phyloP scores from a whole-genome alignment of 53 echinoderm and acorn worm genomes.

The Astropecten irregularis region DNA sequence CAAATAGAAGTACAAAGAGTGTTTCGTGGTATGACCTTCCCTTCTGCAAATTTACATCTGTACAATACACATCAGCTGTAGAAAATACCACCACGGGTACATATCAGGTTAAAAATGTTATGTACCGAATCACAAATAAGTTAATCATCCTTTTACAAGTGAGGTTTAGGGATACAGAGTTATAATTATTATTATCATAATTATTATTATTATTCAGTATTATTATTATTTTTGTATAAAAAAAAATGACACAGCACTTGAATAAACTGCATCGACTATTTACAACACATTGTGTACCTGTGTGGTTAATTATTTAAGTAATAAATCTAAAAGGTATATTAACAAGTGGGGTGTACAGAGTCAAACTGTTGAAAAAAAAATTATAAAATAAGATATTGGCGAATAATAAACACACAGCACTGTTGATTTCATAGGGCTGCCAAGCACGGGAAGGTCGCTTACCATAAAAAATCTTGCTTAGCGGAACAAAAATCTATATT shows the following conservation, averaged over 20 bases:
- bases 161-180: constrained; percentile 25
- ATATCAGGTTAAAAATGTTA: not conserved
- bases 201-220: too few species aligned
- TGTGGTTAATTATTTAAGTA: constrained; percentile 1
- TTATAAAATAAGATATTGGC: too few species aligned
- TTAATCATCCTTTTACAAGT: constrained; percentile 25
- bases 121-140: constrained; percentile 31
- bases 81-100: constrained; percentile 38
- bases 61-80: constrained; percentile 24
- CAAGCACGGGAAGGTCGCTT: too few species aligned
- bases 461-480: too few species aligned
- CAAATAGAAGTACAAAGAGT: constrained; percentile 34
- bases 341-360: not conserved
- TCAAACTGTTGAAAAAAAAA: not conserved
- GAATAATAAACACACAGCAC: too few species aligned
- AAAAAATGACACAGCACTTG: constrained; percentile 42
- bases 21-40: too few species aligned
- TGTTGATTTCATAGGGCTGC: too few species aligned
- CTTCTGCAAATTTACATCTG: constrained; percentile 34
- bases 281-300: constrained; percentile 18
- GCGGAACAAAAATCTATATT: too few species aligned
- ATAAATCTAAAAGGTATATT: not conserved
- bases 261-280: constrained; percentile 36
- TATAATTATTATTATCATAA: too few species aligned
- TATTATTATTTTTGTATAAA: constrained; percentile 36